Evolutionary conservation across 2,113 vertebrate genomes (phyloP).

Genomic region (Cephalopholis sonnerati): DNA sequence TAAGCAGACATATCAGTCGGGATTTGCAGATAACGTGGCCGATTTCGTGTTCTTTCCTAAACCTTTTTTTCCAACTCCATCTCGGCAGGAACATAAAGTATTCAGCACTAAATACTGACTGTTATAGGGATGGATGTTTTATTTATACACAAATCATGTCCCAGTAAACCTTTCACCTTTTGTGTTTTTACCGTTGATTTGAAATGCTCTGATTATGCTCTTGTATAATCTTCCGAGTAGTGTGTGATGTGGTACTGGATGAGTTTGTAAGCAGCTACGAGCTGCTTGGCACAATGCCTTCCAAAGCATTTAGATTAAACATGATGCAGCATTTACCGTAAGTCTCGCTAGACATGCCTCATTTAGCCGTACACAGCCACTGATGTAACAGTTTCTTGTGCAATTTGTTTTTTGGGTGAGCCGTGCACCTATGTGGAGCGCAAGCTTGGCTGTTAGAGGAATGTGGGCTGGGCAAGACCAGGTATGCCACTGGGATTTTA

Average conservation of each 20-base stretch:
- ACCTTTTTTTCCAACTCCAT: not conserved
- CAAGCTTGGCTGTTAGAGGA: constrained; percentile 18
- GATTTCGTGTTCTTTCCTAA: constrained; percentile 23
- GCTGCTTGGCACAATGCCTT: constrained; percentile 47
- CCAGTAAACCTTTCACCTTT: constrained; percentile 3
- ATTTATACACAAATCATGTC: constrained; percentile 18
- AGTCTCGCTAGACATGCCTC: constrained; percentile 43
- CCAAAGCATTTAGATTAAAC: constrained; percentile 56
- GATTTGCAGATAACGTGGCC: not conserved
- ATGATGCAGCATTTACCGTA: constrained; percentile 43
- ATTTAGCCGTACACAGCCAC: constrained; percentile 24
- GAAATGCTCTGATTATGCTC: constrained; percentile 39
- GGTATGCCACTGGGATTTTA: constrained; percentile 51
- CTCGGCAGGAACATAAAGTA: not conserved
- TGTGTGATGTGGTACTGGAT: constrained; percentile 19
- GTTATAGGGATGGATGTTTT: not conserved
- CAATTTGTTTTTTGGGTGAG: constrained; percentile 3
- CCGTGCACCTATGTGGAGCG: not conserved
- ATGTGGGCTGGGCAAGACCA: constrained; percentile 36
- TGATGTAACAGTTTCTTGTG: constrained; percentile 33
- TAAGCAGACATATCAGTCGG: constrained; percentile 19
- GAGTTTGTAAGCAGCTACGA: constrained; percentile 51
- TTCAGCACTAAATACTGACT: constrained; percentile 7
- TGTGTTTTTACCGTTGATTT: constrained; percentile 11
- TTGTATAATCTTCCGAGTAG: constrained; percentile 46